phyloP scores from a whole-genome alignment of 2,113 vertebrate genomes.

The Oplegnathus fasciatus region DNA sequence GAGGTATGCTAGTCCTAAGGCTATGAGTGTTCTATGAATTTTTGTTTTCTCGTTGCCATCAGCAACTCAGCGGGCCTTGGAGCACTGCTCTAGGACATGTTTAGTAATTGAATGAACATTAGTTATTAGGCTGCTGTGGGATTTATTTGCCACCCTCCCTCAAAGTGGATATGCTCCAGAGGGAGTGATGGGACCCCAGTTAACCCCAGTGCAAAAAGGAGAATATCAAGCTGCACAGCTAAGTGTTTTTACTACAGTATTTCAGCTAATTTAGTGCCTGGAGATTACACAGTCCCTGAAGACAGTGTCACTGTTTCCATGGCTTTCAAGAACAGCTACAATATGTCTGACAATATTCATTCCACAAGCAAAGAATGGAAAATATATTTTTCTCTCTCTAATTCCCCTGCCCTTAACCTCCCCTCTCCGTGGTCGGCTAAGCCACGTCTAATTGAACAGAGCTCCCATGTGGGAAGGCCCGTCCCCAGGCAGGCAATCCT shows the following conservation, averaged over 20 bases:
- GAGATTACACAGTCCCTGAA: constrained; percentile 54
- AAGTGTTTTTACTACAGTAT: constrained; percentile 39
- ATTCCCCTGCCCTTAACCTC: constrained; percentile 22
- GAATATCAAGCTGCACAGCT: constrained; percentile 36
- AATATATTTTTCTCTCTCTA: constrained; percentile 1
- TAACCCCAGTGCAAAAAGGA: constrained; percentile 48
- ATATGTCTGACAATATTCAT: constrained; percentile 57
- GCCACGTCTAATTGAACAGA: constrained; percentile 68
- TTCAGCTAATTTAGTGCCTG: constrained; percentile 52
- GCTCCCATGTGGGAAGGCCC: constrained; percentile 66
- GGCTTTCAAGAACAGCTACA: constrained; percentile 47
- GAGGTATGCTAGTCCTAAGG: constrained; percentile 23
- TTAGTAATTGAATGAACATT: constrained; percentile 78
- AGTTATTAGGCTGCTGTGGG: constrained; percentile 56
- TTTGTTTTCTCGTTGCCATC: constrained; percentile 58
- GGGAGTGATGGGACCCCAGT: constrained; percentile 52
- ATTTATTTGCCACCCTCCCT: constrained; percentile 51
- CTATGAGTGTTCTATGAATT: constrained; percentile 40
- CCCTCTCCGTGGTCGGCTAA: constrained; percentile 48
- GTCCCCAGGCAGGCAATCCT: constrained; percentile 66
- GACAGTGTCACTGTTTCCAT: constrained; percentile 38
- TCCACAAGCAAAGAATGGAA: constrained; percentile 33
- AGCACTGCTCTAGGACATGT: constrained; percentile 74
- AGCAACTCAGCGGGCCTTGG: constrained; percentile 59
- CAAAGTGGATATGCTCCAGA: constrained; percentile 47